Evolutionary conservation across 2,797 vertebrate species (phyloP), one percentile per base, ranked within the genome.

Genomic region (Oreonectes daqikongensis): DNA sequence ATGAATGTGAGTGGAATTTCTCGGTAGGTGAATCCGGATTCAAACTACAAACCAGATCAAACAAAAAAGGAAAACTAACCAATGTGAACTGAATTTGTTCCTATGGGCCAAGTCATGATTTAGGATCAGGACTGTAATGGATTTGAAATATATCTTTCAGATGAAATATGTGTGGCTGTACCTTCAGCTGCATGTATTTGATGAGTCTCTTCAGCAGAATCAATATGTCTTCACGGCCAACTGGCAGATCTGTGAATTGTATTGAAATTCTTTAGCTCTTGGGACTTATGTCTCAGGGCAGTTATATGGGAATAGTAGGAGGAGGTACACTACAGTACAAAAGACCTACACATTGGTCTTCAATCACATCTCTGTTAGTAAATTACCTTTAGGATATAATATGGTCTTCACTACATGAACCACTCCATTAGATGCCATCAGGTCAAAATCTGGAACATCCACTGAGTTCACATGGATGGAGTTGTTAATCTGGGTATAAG

Each of bases 391-490:
- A 38, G 98, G 98, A 81, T 97, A 98, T 1, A 99, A 93, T n/a
- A 99, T 87, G 77, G 95, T 96, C 84, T 96, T 96, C 79, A 99
- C 92, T 15, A 97, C 92, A 24, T 99, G 97, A 89, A 99, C 91
- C 12, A 98, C 98, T 20, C 98, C 98, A 9, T 99, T 99, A 30
- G 94, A 96, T 60, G 96, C 95, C 96, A 99, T 97, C 69, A 96
- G 87, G 89, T 99, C 98, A 55, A 92, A 86, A 82, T 94, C 83
- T 61, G 91, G 94, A 68, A 97, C 92, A 67, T 93, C 90, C 81
- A 98, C 79, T 48, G 95, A 95, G 88, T 99, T 98, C 60, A 99
- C 93, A 11, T 92, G 81, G 84, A 98, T 94, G 6, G 94, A 94
- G 77, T 94, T 94, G 85, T 99, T 97, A 5, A 94, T 92, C 98